A percentile compares a stretch with the other conserved stretches of the same genome.
phyloP scores from a whole-genome alignment of 2,113 vertebrate species.

The Silurus asotus region DNA sequence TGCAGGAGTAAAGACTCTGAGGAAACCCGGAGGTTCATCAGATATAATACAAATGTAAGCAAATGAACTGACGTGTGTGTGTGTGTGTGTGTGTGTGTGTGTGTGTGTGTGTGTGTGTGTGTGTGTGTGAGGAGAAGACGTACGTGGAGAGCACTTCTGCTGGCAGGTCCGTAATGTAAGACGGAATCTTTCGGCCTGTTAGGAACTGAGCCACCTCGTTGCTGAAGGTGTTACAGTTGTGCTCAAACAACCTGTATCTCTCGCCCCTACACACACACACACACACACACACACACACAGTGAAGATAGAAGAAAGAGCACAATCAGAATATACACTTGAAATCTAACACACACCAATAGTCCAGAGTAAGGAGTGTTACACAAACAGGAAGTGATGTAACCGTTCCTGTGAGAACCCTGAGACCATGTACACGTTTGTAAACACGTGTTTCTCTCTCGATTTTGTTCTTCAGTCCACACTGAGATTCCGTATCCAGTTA shows the following conservation, averaged over 20 bases:
- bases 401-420: too few species aligned
- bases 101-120: neutral
- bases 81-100: neutral
- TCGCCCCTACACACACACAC: conserved; percentile 69
- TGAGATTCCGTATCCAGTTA: too few species aligned
- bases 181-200: conserved; percentile 84
- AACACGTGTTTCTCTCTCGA: too few species aligned
- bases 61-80: neutral
- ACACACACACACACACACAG: conserved; percentile 1
- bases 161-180: conserved; percentile 88
- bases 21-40: too few species aligned
- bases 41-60: too few species aligned
- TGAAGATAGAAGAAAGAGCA: neutral
- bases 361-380: neutral
- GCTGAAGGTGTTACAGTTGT: conserved; percentile 90
- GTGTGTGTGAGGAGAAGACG: conserved; percentile 60
- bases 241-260: conserved; percentile 82
- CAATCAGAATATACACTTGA: neutral
- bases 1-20: too few species aligned
- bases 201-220: conserved; percentile 90
- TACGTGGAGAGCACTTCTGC: conserved; percentile 88
- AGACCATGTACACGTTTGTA: too few species aligned
- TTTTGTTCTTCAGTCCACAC: too few species aligned
- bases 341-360: neutral
- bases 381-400: neutral